phyloP scores from a whole-genome alignment of 2,797 vertebrate genomes.

The Spinus olivaceus region DNA sequence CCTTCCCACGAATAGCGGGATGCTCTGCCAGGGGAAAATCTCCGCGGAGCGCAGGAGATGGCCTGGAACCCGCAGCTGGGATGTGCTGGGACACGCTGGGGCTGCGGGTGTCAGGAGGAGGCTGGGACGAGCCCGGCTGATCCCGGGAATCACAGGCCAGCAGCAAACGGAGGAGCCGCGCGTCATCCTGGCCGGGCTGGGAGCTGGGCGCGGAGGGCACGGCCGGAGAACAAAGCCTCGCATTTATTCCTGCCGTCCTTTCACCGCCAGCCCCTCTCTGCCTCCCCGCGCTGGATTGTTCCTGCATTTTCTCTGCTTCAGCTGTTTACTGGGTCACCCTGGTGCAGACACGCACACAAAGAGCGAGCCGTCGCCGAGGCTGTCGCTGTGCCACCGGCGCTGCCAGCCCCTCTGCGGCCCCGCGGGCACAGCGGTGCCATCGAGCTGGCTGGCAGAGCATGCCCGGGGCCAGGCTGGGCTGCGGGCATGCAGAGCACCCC shows the following conservation, averaged over 20 bases:
- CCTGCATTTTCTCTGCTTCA: slow-evolving; percentile 63
- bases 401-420: background rate
- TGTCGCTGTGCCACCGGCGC: background rate
- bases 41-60: background rate
- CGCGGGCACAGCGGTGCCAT: background rate
- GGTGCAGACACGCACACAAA: background rate
- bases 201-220: background rate
- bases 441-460: background rate
- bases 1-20: background rate
- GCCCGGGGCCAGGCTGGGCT: background rate
- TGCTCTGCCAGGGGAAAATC: background rate
- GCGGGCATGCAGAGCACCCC: background rate
- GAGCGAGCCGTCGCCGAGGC: background rate
- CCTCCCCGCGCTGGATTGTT: background rate
- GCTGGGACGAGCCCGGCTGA: background rate
- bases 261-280: background rate
- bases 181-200: background rate
- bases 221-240: slow-evolving; percentile 5
- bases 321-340: slow-evolving; percentile 57
- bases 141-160: background rate
- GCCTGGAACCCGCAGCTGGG: background rate
- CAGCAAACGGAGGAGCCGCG: background rate
- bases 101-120: background rate
- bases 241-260: slow-evolving; percentile 9
- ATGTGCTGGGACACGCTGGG: background rate